phyloP scores from a whole-genome alignment of 37 sponge, comb jelly and placozoan species.

The Theonella swinhoei region DNA sequence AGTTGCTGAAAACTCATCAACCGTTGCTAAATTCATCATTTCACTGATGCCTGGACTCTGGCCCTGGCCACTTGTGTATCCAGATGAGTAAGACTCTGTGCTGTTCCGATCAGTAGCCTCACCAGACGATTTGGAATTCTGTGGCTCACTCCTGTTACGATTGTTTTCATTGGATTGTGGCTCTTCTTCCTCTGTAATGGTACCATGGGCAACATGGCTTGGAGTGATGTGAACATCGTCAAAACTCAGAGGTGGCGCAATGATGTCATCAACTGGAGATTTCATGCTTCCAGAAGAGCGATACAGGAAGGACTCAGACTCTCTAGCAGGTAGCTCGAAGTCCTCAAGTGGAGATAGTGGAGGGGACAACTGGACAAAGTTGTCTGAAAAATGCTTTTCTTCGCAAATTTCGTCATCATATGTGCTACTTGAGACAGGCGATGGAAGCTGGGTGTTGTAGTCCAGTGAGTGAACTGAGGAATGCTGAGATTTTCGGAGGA shows the following conservation, averaged over 20 bases:
- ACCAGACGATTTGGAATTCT: not conserved
- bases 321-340: not conserved
- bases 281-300: not conserved
- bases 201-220: not conserved
- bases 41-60: slow-evolving; percentile 33
- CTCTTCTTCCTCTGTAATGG: not conserved
- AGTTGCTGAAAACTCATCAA: not conserved
- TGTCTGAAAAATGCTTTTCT: not conserved
- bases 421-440: not conserved
- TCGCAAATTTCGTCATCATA: not conserved
- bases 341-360: not conserved
- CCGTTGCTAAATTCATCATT: not conserved
- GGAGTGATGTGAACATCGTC: not conserved
- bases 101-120: slow-evolving; percentile 30
- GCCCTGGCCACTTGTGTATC: slow-evolving; percentile 43
- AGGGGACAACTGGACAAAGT: not conserved
- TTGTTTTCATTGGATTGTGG: not conserved
- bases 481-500: not conserved
- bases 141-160: not conserved
- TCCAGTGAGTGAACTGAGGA: not conserved
- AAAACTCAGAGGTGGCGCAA: slow-evolving; percentile 9
- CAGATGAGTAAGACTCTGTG: slow-evolving; percentile 56
- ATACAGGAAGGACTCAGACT: not conserved
- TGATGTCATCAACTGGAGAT: not conserved
- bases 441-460: not conserved